Evolutionary conservation across 2,797 vertebrate genomes (phyloP), one percentile per base, ranked within the genome.

Genomic region (Chelonia mydas): DNA sequence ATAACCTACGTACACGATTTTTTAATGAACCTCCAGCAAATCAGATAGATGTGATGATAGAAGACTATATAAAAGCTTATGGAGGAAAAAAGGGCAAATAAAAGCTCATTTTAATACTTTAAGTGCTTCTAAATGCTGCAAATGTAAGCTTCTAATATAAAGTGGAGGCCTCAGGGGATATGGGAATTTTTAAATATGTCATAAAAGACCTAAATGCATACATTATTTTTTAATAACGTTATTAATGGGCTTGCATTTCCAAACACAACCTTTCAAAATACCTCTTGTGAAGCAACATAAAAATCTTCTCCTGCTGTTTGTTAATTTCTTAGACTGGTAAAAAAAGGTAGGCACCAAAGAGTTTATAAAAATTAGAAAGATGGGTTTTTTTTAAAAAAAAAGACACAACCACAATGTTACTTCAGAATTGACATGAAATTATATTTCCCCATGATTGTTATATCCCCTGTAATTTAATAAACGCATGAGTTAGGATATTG

Each of bases 181-280:
- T 72, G 68, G 37, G 68, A 68, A 68, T 72, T 72, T 72, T 72
- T 41, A 72, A 72, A 72, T 72, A 21, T 41, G 68, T 72, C 21
- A 72, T 72, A 41, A 72, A 25, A 72, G 37, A 72, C 68, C 68
- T 72, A 72, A 72, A 41, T 37, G 5, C n/a, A 72, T 72, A 72
- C 68, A 41, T 41, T 72, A 72, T 25, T 72, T 72, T 72, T 72
- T 72, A 72, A 72, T 41, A 41, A 72, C 5, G 28, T 45, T 86
- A 79, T 59, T 51, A 87, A 88, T 0, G 65, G 25, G 8, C 83
- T 37, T 50, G 11, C 0, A 0, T 74, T 86, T 90, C 57, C 15
- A 90, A 7, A 72, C 50, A 33, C 5, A 86, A 86, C 45, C 27
- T 92, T n/a, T 59, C 77, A 49, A 78, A 90, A 89, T 19, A 77